Evolutionary conservation across 2,888 invertebrate genomes (phyloP).

Genomic region (Cremastobaeus sp.): DNA sequence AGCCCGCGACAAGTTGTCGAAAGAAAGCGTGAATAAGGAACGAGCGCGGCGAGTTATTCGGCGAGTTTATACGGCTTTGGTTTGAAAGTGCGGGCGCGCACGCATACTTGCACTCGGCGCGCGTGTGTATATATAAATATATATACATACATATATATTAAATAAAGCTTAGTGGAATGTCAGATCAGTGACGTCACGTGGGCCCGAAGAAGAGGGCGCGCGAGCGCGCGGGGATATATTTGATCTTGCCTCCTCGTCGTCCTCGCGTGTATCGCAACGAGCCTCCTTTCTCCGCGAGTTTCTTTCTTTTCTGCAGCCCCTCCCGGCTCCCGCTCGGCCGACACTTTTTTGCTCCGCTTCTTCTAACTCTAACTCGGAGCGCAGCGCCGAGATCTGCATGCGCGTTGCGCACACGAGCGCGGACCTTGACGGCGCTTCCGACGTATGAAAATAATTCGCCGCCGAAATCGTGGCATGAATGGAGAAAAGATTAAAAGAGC

Average conservation of each 20-base stretch:
- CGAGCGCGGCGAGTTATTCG: constrained; percentile 3
- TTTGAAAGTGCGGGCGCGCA: not conserved
- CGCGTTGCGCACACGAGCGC: constrained; percentile 35
- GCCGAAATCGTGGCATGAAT: constrained; percentile 66
- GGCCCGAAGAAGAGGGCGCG: constrained; percentile 57
- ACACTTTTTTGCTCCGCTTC: constrained; percentile 7
- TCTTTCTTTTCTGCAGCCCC: constrained; percentile 21
- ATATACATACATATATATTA: too few relatives aligned
- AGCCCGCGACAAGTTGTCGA: too few relatives aligned
- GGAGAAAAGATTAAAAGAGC: constrained; percentile 44
- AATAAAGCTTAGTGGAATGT: constrained; percentile 66
- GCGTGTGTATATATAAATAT: constrained; percentile 29
- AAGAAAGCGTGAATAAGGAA: constrained; percentile 3
- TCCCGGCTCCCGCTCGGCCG: constrained; percentile 1
- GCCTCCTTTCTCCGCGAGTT: constrained; percentile 49
- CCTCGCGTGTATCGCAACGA: constrained; percentile 48
- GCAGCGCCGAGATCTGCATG: constrained; percentile 31
- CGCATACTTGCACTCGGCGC: constrained; percentile 34
- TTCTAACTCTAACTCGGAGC: constrained; percentile 10
- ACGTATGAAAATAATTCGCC: constrained; percentile 63
- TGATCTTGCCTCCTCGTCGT: constrained; percentile 45
- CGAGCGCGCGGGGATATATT: constrained; percentile 52
- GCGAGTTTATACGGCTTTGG: constrained; percentile 12
- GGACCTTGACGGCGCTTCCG: constrained; percentile 63
- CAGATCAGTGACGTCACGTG: constrained; percentile 69